Base-by-base conservation (phyloP, 2,888 invertebrate species). In the Rotaria macrura region DNA sequence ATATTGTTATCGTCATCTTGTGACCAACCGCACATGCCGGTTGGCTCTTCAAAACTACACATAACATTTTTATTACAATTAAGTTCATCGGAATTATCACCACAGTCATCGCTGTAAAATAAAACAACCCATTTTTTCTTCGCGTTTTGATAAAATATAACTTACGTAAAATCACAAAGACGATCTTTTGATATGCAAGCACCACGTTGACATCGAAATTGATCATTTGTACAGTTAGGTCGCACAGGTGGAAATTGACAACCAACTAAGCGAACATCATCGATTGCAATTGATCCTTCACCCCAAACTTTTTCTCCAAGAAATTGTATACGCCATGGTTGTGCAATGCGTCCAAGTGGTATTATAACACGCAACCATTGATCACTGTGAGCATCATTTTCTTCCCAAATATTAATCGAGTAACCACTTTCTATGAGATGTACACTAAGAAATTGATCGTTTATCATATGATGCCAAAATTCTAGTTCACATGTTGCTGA, bases 181-280 rank as follows among this genome's bases (percentile, higher is more conserved):
- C 84, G 72, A 65, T 57, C 17, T 38, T 52, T 55, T 43, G 84
- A 65, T 29, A 90, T 87, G 87, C 90, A 90, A 0, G 89, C 88
- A 25, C 88, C 88, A n/a, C 88, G 86, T n/a, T 86, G 83, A 87
- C 90, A 90, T 40, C 85, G 87, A 87, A 89, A 89, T 87, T 89
- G 87, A 38, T 84, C 85, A 17, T 85, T 40, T 4, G 85, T 84
- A 86, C 89, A 90, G 23, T 88, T 87, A 12, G 86, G 85, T 52
- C 88, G 87, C 9, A 84, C 34, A 29, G 85, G 89, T 3, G 88
- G 89, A 87, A 87, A 89, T 89, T 86, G 88, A 85, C 86, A 86
- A 43, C 79, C 79, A 10, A 57, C 9, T 17, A 86, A 40, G 57
- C 29, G 20, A 1, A 86, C 20, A 54, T 86, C 86, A 84, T 86